Conservation (phyloP, 2,113 vertebrate species). For the Oncorhynchus kisutch region DNA sequence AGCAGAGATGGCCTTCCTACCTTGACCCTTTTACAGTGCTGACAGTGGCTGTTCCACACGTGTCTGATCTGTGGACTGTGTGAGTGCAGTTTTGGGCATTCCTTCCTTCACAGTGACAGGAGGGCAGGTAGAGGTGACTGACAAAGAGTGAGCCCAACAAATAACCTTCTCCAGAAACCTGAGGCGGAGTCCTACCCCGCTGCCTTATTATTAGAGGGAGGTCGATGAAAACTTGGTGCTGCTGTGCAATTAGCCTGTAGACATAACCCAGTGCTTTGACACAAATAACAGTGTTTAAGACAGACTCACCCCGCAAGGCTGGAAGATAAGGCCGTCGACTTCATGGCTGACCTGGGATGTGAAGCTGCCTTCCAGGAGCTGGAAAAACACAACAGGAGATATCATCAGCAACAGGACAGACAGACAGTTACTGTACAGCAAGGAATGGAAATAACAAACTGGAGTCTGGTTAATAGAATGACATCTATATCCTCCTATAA, state of each 20-base stretch:
- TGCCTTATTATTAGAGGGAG: neutral
- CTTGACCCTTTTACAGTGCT: neutral
- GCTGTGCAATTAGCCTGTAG: conserved; percentile 35
- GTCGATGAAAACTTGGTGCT: conserved; percentile 3
- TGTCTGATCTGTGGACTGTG: conserved; percentile 5
- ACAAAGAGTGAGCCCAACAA: conserved; percentile 4
- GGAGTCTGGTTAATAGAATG: conserved; percentile 8
- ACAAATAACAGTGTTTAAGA: conserved; percentile 30
- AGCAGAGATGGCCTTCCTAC: neutral
- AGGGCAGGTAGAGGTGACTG: neutral
- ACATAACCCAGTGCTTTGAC: conserved; percentile 10
- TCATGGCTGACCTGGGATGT: conserved; percentile 97
- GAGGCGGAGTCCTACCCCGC: neutral
- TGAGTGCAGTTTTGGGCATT: neutral
- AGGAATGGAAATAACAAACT: neutral
- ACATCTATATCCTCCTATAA: conserved; percentile 23
- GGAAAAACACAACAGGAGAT: conserved; percentile 46
- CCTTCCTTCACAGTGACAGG: conserved; percentile 41
- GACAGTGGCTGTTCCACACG: conserved; percentile 10
- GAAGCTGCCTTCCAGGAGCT: conserved; percentile 98
- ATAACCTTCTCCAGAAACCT: neutral
- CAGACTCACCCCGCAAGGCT: conserved; percentile 90
- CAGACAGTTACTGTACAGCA: conserved; percentile 19
- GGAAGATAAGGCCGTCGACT: conserved; percentile 98
- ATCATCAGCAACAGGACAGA: neutral